Evolutionary conservation across 2,113 vertebrate species (phyloP), one percentile per base, ranked within the genome.

Genomic region (Mobula birostris): DNA sequence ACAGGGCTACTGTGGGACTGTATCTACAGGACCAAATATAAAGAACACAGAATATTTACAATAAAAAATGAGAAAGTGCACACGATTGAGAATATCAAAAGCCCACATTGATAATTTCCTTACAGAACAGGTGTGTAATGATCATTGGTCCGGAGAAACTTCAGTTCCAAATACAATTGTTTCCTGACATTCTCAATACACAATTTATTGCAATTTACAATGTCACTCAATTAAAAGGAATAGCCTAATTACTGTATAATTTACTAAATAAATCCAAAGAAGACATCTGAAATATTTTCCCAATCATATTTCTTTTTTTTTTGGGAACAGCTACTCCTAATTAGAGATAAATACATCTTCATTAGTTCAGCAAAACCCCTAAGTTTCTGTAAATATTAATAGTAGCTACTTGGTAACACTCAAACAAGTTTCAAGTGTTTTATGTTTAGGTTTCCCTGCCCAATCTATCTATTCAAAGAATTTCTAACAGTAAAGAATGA

Each of bases 1-100:
- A 98, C 96, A 98, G 97, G 98, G 97, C 97, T 97, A 97, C 97
- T 97, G 97, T 97, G 95, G 96, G 97, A 97, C 97, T 97, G 97
- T 97, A 98, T 98, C 98, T 98, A 98, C 94, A 97, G 97, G 96
- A 96, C 95, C 96, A 97, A 97, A 99, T 97, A 97, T 96, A 96
- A 94, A 95, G 97, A 94, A 87, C 80, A 94, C 12, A 61, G 29
- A 80, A 78, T 12, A 79, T 66, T 82, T 79, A 78, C 94, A 94
- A 66, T 66, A 32, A 80, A 80, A 80, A 77, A 82, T n/a, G 63
- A 66, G 36, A 66, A 94, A 80, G 66, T 56, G 70, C 40, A 40
- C 56, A 93, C 74, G 40, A 56, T 93, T 93, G 36, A 93, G 40
- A 93, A 15, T 74, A 48, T 90, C 85, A 93, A 93, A 93, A 74